Evolutionary conservation across 2,888 invertebrate species (phyloP).

Genomic region (Amiota mariae): DNA sequence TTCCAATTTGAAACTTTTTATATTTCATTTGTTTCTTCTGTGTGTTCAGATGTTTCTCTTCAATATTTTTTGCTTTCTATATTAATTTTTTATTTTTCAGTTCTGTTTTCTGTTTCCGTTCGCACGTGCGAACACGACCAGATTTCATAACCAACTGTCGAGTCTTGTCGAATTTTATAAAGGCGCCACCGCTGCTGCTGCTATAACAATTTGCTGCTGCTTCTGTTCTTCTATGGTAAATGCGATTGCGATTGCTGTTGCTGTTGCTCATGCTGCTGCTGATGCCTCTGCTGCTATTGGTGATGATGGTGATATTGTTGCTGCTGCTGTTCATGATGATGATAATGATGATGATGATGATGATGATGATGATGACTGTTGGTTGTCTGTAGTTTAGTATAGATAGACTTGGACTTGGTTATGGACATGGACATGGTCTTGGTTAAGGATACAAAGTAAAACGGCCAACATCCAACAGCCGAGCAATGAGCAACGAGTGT

Average conservation of each 20-base stretch:
- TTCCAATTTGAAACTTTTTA: conserved; percentile 1
- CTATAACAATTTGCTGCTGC: background rate
- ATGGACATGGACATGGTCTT: too few species aligned
- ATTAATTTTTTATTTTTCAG: conserved; percentile 38
- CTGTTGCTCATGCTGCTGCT: too few species aligned
- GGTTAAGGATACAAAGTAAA: too few species aligned
- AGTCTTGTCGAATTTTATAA: conserved; percentile 36
- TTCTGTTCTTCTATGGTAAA: background rate
- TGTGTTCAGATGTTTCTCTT: conserved; percentile 33
- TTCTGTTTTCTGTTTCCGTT: conserved; percentile 55
- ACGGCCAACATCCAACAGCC: background rate
- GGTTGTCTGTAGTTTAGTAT: too few species aligned
- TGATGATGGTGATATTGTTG: background rate
- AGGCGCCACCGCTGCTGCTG: conserved; percentile 5
- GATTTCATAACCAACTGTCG: conserved; percentile 71
- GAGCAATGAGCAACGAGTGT: background rate
- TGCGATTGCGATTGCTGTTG: background rate
- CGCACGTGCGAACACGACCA: conserved; percentile 69
- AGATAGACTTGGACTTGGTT: too few species aligned
- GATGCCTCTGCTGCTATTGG: background rate
- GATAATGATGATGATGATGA: background rate
- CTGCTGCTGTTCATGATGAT: background rate
- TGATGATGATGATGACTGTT: background rate
- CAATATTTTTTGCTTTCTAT: background rate
- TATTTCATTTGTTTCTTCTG: conserved; percentile 37